Percentiles rank a stretch among this genome's conserved stretches.
Evolutionary conservation across 2,113 vertebrate genomes (phyloP).

Genomic region (Notarius lentiginosus): DNA sequence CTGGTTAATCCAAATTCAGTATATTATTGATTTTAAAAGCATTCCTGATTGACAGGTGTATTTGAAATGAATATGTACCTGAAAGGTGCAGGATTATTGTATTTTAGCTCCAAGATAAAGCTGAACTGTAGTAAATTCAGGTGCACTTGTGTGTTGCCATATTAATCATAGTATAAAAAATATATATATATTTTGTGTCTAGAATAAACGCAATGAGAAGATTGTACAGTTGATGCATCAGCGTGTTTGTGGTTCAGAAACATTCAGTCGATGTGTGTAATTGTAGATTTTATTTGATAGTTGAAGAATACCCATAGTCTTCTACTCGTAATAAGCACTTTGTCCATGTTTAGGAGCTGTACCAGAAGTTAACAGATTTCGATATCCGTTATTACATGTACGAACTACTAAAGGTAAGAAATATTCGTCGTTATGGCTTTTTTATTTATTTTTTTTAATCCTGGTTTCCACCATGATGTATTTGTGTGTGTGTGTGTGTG

Average conservation of each 20-base stretch:
- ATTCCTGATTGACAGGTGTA: background rate
- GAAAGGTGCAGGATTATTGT: background rate
- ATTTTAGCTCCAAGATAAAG: background rate
- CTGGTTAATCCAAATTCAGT: background rate
- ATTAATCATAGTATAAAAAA: background rate
- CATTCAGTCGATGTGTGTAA: background rate
- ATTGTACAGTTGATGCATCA: background rate
- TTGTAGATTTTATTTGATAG: background rate
- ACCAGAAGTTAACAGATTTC: constrained; percentile 98
- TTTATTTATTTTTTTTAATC: constrained; percentile 52
- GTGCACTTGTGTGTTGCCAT: background rate
- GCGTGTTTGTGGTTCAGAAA: background rate
- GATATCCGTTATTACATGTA: constrained; percentile 99
- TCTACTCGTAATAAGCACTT: background rate
- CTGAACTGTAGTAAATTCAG: no score
- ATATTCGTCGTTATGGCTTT: background rate
- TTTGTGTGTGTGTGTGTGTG: background rate
- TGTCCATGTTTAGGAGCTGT: constrained; percentile 84
- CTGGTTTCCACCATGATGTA: constrained; percentile 23
- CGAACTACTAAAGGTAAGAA: constrained; percentile 96
- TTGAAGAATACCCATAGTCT: background rate
- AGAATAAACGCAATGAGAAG: background rate
- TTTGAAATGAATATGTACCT: background rate
- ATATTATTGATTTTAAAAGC: background rate
- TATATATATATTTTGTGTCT: background rate